phyloP scores from a whole-genome alignment of 2,113 vertebrate genomes.

The Elaphurus davidianus region DNA sequence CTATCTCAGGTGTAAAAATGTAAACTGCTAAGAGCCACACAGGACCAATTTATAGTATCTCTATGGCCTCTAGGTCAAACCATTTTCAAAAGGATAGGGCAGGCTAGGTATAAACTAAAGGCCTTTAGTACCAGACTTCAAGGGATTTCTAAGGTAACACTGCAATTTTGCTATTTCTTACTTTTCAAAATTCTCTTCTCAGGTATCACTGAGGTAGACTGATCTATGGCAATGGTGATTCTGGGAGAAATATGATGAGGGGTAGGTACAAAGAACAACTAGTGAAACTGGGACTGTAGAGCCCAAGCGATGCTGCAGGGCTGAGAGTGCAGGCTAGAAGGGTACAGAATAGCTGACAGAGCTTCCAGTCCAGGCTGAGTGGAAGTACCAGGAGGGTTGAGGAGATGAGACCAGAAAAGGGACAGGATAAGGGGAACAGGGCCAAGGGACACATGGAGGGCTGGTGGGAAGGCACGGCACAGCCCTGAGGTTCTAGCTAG shows the following conservation, averaged over 20 bases:
- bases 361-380: background rate
- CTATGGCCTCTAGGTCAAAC: background rate
- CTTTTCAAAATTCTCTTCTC: constrained; percentile 8
- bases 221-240: background rate
- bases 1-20: background rate
- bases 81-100: background rate
- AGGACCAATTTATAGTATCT: background rate
- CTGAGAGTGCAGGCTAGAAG: background rate
- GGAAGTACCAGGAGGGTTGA: background rate
- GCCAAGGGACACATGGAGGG: background rate
- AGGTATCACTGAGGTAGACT: background rate
- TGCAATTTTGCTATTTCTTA: background rate
- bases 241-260: background rate
- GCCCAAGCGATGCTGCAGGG: background rate
- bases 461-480: background rate
- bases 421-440: background rate
- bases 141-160: background rate
- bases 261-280: background rate
- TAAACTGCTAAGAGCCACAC: background rate
- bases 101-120: background rate
- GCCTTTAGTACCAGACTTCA: background rate
- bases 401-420: background rate
- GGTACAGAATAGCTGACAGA: background rate
- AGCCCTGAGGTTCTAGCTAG: background rate
- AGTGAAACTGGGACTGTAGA: background rate